Conservation (phyloP, 2,113 vertebrate genomes). For the Laticauda colubrina region DNA sequence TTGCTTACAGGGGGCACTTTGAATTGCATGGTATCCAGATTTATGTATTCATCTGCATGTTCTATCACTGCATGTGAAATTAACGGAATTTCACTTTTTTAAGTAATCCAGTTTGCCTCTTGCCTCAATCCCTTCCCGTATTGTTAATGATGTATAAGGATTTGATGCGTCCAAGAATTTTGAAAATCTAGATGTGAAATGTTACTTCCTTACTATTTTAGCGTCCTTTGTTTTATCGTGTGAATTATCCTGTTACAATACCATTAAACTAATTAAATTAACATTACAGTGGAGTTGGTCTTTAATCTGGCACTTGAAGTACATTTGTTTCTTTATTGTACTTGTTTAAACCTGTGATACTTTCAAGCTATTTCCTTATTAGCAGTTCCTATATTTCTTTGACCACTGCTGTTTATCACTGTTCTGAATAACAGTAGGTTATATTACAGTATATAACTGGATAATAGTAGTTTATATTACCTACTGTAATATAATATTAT, state of each 20-base stretch:
- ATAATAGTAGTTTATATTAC: background rate
- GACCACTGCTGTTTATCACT: background rate
- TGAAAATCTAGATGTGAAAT: background rate
- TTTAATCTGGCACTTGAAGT: background rate
- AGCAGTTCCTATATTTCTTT: background rate
- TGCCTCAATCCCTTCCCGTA: background rate
- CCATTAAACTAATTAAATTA: background rate
- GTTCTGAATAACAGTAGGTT: background rate
- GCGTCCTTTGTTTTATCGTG: background rate
- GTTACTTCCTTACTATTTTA: background rate
- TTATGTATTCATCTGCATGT: background rate
- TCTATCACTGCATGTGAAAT: background rate
- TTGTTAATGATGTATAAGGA: background rate
- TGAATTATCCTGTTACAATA: background rate
- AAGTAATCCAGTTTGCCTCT: background rate
- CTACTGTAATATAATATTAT: background rate
- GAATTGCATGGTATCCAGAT: background rate
- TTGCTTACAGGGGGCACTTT: conserved; percentile 1
- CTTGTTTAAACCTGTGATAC: background rate
- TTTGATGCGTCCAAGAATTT: background rate
- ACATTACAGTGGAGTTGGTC: background rate
- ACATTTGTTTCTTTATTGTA: background rate
- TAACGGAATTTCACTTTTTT: background rate
- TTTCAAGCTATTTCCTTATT: background rate
- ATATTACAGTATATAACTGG: background rate